A percentile compares a stretch with the other conserved stretches of the same genome.
These are phyloP conservation scores for Latrodectus hesperus DNA, from an alignment of 2,888 invertebrate genomes.

Conservation along the genomic window DNA sequence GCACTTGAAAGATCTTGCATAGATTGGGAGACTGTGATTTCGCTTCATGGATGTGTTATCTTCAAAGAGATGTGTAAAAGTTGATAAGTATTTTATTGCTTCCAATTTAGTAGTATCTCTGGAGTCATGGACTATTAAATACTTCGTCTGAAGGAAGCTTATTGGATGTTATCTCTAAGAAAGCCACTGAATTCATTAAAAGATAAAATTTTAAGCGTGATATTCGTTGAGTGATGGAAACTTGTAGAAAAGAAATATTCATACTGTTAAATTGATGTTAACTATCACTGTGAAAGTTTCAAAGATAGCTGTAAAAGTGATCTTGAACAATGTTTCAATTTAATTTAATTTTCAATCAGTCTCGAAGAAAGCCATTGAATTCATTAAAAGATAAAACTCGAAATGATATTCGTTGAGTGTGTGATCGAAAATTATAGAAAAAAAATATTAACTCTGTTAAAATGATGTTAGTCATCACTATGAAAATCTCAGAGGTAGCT, in stretches of 20 bases:
- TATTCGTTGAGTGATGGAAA: conserved; percentile 7
- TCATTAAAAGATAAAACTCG: too few relatives aligned
- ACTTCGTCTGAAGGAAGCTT: neutral
- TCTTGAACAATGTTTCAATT: too few relatives aligned
- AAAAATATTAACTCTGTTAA: too few relatives aligned
- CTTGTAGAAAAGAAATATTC: neutral
- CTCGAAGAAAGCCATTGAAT: too few relatives aligned
- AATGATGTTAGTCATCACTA: too few relatives aligned
- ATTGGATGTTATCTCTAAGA: neutral
- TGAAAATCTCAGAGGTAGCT: too few relatives aligned
- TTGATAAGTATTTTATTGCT: conserved; percentile 29
- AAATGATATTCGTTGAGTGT: too few relatives aligned
- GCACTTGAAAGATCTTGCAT: neutral
- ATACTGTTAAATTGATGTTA: too few relatives aligned
- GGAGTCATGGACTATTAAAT: neutral
- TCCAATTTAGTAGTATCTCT: conserved; percentile 17
- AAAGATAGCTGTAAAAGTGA: too few relatives aligned
- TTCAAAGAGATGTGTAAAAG: conserved; percentile 9
- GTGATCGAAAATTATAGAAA: too few relatives aligned
- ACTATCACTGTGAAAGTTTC: too few relatives aligned
- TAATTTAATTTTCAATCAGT: too few relatives aligned
- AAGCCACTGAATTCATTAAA: neutral
- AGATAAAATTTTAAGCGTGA: neutral
- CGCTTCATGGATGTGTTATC: neutral
- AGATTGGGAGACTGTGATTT: neutral